phyloP scores from a whole-genome alignment of 2,797 vertebrate species.

The Micrastur ruficollis region DNA sequence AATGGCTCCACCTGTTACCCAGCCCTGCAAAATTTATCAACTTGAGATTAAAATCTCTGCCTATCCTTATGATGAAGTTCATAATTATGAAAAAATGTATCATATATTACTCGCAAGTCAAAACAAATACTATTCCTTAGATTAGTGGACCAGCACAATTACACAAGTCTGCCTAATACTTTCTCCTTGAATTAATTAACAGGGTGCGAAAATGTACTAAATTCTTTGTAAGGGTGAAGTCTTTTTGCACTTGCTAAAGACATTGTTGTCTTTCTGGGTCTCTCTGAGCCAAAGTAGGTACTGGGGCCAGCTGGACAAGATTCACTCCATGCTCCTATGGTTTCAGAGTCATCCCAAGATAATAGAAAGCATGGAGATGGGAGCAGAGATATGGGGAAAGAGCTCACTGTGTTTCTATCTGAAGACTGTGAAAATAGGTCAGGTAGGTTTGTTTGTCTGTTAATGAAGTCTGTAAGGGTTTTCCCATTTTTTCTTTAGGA shows the following conservation, averaged over 20 bases:
- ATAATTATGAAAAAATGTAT: slow-evolving; percentile 62
- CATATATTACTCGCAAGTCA: slow-evolving; percentile 50
- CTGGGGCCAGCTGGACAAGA: slow-evolving; percentile 38
- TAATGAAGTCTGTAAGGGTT: slow-evolving; percentile 8
- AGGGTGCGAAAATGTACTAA: background rate
- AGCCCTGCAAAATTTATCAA: slow-evolving; percentile 61
- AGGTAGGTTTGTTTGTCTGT: background rate
- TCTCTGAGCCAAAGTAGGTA: background rate
- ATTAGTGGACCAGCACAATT: slow-evolving; percentile 47
- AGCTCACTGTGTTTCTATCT: slow-evolving; percentile 5
- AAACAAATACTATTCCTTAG: slow-evolving; percentile 55
- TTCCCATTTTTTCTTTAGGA: background rate
- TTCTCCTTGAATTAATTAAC: slow-evolving; percentile 29
- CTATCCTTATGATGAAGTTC: slow-evolving; percentile 55
- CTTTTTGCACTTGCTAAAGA: slow-evolving; percentile 14
- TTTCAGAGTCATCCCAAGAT: slow-evolving; percentile 32
- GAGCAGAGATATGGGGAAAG: slow-evolving; percentile 16
- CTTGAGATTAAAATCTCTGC: slow-evolving; percentile 56
- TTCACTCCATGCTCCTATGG: background rate
- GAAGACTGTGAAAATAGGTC: slow-evolving; percentile 51
- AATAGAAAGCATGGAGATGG: slow-evolving; percentile 28
- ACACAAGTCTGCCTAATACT: slow-evolving; percentile 20
- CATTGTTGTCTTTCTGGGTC: background rate
- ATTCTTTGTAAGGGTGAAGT: slow-evolving; percentile 55
- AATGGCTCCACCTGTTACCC: slow-evolving; percentile 60